These are phyloP conservation scores for Xestia xanthographa DNA, from an alignment of 2,888 invertebrate genomes.

Conservation along the genomic window DNA sequence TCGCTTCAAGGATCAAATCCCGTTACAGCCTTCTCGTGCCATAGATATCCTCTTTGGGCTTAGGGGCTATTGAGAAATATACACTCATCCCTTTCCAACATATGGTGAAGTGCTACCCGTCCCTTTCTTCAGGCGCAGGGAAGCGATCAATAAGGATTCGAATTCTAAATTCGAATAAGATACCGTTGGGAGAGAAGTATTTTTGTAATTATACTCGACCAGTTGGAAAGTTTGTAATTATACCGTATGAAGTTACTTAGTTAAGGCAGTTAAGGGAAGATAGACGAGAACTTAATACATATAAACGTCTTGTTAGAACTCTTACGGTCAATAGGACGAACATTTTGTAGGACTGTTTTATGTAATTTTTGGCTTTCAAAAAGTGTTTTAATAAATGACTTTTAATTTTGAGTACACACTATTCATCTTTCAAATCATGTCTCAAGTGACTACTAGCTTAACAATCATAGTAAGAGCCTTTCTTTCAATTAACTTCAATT, in stretches of 20 bases:
- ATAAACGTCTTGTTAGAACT: not conserved
- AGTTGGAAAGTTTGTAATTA: constrained; percentile 34
- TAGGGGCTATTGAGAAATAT: constrained; percentile 63
- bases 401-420: not conserved
- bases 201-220: constrained; percentile 57
- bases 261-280: constrained; percentile 3
- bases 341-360: not conserved
- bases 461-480: constrained; percentile 29
- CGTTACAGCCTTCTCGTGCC: constrained; percentile 58
- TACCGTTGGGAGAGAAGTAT: constrained; percentile 66
- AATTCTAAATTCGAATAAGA: constrained; percentile 80
- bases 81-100: constrained; percentile 69
- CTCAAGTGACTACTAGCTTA: not conserved
- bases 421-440: not conserved
- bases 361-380: not conserved
- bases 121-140: constrained; percentile 66
- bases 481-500: constrained; percentile 52
- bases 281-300: not conserved
- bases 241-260: constrained; percentile 9
- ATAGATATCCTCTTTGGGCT: constrained; percentile 75
- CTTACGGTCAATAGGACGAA: not conserved
- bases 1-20: constrained; percentile 61
- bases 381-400: not conserved
- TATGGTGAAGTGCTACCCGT: constrained; percentile 50
- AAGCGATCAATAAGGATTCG: constrained; percentile 85